Percentiles rank a stretch among this genome's conserved stretches.
These are phyloP conservation scores for Magallana nippona DNA, from an alignment of 2,888 invertebrate genomes.

Conservation along the genomic window DNA sequence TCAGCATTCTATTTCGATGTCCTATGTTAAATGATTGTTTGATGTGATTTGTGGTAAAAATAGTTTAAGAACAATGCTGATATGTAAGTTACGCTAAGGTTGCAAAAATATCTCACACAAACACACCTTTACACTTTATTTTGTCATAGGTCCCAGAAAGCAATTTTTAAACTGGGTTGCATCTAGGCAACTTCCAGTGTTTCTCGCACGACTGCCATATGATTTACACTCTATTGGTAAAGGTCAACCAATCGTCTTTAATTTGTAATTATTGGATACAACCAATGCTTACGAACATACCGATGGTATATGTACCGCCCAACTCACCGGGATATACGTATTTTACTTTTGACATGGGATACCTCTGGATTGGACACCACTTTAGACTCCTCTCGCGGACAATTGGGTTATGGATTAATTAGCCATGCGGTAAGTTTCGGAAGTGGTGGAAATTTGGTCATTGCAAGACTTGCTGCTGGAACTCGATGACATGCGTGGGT, in stretches of 20 bases:
- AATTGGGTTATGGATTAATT: background rate
- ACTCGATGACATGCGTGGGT: constrained; percentile 33
- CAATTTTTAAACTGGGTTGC: background rate
- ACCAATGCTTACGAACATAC: constrained; percentile 23
- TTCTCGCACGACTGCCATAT: constrained; percentile 33
- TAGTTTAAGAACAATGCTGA: too few relatives aligned
- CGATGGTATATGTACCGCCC: constrained; percentile 28
- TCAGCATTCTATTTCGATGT: too few relatives aligned
- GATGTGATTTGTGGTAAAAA: too few relatives aligned
- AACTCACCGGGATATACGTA: constrained; percentile 26
- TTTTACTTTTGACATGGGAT: constrained; percentile 27
- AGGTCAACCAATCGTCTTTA: constrained; percentile 38
- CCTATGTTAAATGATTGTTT: too few relatives aligned
- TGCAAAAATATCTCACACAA: too few relatives aligned
- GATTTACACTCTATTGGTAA: constrained; percentile 22
- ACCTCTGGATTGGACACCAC: constrained; percentile 2
- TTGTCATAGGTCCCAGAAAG: background rate
- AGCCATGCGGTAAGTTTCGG: background rate
- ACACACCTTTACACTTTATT: background rate
- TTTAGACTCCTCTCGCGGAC: background rate
- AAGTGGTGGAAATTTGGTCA: constrained; percentile 25
- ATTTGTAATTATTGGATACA: constrained; percentile 10
- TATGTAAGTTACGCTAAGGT: too few relatives aligned
- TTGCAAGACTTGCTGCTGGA: background rate
- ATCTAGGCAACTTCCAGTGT: background rate